Base-by-base conservation (phyloP, 1,140 invertebrate species). In the Pachypsylla venusta region DNA sequence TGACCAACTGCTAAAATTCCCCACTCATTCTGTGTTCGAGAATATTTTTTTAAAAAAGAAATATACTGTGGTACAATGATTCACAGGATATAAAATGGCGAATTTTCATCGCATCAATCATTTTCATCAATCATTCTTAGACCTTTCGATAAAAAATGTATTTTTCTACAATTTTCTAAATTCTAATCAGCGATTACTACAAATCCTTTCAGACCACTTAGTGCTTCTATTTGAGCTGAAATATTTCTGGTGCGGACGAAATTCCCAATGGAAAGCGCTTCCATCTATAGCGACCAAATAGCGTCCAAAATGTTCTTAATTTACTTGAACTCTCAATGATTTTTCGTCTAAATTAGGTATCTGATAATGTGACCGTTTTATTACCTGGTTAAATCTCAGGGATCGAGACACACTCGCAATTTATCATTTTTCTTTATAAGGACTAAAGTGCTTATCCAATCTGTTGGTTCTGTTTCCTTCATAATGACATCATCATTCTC, bases 371-470 rank as follows among this genome's bases (percentile, higher is more conserved):
- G 25, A 25, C 35, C 40, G 53, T n/a, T 24, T 19, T 14, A 55
- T 53, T 24, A 4, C 14, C 24, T 57, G 56, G 60, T 62, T 19
- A 62, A n/a, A 1, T 61, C 24, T 20, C 53, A 65, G 12, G 67
- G 70, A 54, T 74, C 73, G 7, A 68, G 65, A 58, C 69, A 71
- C 0, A 74, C 25, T 12, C 71, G 57, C 1, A 70, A 40, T 10
- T 64, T 66, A 58, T 69, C 63, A 28, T 59, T 39, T 55, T 74
- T 73, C 25, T 63, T 60, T 0, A 69, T 67, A 3, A 65, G 39
- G 0, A 74, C 62, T 40, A 70, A 61, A 14, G 70, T 69, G 25
- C 66, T 63, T 24, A 66, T 66, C 70, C 69, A 74, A 14, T 60
- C 58, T 24, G 14, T 42, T 30, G 58, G 61, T 35, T 53, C 48